Evolutionary conservation across 2,888 invertebrate species (phyloP).

Genomic region (Lasioglossum calceatum): DNA sequence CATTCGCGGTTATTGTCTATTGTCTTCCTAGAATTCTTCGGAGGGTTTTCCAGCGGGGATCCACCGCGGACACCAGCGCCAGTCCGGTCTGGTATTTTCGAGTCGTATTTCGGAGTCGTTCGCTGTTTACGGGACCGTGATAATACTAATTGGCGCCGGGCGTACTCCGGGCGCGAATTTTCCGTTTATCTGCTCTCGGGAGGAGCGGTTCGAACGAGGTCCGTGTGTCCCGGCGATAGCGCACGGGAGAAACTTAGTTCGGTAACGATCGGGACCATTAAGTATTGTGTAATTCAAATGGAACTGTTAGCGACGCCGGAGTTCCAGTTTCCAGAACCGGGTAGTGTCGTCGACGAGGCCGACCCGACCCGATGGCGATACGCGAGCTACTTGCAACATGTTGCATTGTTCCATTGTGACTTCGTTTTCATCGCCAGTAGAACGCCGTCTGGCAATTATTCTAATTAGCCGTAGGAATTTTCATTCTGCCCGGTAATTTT

Average conservation of each 20-base stretch:
- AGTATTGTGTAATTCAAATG: conserved; percentile 15
- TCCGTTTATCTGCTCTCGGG: conserved; percentile 33
- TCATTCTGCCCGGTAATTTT: background rate
- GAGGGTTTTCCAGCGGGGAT: background rate
- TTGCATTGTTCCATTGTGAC: conserved; percentile 28
- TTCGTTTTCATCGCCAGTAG: conserved; percentile 17
- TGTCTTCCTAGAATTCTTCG: conserved; percentile 20
- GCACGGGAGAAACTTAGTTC: background rate
- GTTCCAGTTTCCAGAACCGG: background rate
- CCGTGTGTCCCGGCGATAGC: conserved; percentile 6
- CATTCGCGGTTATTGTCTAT: background rate
- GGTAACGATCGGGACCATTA: conserved; percentile 6
- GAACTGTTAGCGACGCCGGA: background rate
- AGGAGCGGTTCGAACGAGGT: background rate
- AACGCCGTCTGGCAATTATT: conserved; percentile 10
- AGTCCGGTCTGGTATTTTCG: background rate
- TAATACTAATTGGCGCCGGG: conserved; percentile 35
- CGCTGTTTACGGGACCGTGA: conserved; percentile 3
- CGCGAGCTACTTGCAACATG: conserved; percentile 1
- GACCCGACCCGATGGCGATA: conserved; percentile 1
- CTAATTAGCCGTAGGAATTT: conserved; percentile 27
- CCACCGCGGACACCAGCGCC: background rate
- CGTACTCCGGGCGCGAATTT: background rate
- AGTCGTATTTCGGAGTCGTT: conserved; percentile 6
- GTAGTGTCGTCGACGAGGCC: background rate